Percentiles rank a stretch among this genome's conserved stretches.
phyloP scores from a whole-genome alignment of 2,113 vertebrate genomes.

The Pelobates fuscus region DNA sequence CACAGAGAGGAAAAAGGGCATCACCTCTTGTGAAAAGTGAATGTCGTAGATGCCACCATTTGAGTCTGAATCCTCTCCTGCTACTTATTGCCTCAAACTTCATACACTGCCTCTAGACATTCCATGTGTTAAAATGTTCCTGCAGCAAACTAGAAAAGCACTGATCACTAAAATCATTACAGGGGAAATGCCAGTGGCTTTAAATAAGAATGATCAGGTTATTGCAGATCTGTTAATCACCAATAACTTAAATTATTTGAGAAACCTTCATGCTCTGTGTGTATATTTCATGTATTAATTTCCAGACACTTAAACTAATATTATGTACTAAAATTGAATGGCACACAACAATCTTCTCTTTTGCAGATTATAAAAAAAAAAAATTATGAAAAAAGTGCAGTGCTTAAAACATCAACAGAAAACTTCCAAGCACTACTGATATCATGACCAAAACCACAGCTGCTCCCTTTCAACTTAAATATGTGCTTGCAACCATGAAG shows the following conservation, averaged over 20 bases:
- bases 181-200: not conserved
- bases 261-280: too few species aligned
- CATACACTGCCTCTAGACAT: not conserved
- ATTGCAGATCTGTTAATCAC: not conserved
- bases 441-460: too few species aligned
- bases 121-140: not conserved
- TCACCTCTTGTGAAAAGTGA: not conserved
- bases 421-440: too few species aligned
- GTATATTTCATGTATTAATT: too few species aligned
- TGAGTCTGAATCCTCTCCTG: not conserved
- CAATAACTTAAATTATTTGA: not conserved
- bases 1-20: not conserved
- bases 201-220: not conserved
- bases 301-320: too few species aligned
- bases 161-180: not conserved
- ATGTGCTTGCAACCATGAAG: too few species aligned
- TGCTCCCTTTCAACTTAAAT: too few species aligned
- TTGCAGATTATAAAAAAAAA: too few species aligned
- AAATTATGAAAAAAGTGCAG: too few species aligned
- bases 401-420: too few species aligned
- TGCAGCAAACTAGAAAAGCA: not conserved
- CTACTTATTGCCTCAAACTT: not conserved
- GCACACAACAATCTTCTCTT: too few species aligned
- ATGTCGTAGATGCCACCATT: not conserved
- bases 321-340: too few species aligned